Percentiles rank a stretch among this genome's conserved stretches.
Evolutionary conservation across 2,113 vertebrate genomes (phyloP).

Genomic region (Strigops habroptila): DNA sequence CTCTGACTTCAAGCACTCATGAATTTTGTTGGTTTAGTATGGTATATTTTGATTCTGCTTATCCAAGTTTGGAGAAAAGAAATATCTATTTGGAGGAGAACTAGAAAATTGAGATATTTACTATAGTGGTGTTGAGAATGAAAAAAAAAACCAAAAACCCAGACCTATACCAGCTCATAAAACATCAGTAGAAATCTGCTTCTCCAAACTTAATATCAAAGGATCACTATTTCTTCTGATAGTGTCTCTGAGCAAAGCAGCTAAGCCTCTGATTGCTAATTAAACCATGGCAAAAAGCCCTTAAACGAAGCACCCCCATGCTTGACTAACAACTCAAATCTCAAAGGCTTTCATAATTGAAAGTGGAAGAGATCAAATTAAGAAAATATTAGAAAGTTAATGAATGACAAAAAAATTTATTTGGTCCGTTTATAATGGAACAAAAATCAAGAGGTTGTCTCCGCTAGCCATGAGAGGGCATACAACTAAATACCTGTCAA

Average conservation of each 20-base stretch:
- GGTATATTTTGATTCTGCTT: not conserved
- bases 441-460: not conserved
- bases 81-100: not conserved
- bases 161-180: not conserved
- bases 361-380: constrained; percentile 51
- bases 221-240: constrained; percentile 5
- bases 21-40: not conserved
- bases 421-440: constrained; percentile 32
- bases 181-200: not conserved
- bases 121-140: not conserved
- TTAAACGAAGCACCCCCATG: constrained; percentile 33
- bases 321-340: constrained; percentile 49
- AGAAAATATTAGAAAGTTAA: constrained; percentile 46
- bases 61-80: not conserved
- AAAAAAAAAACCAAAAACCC: not conserved
- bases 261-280: constrained; percentile 56
- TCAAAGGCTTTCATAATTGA: constrained; percentile 61
- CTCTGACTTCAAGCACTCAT: not conserved
- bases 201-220: constrained; percentile 42
- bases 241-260: constrained; percentile 24
- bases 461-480: not conserved
- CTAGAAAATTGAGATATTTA: not conserved
- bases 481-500: not conserved
- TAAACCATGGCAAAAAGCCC: constrained; percentile 49
- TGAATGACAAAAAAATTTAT: constrained; percentile 28